Base-by-base conservation (phyloP, 2,113 vertebrate species). In the Datnioides undecimradiatus region DNA sequence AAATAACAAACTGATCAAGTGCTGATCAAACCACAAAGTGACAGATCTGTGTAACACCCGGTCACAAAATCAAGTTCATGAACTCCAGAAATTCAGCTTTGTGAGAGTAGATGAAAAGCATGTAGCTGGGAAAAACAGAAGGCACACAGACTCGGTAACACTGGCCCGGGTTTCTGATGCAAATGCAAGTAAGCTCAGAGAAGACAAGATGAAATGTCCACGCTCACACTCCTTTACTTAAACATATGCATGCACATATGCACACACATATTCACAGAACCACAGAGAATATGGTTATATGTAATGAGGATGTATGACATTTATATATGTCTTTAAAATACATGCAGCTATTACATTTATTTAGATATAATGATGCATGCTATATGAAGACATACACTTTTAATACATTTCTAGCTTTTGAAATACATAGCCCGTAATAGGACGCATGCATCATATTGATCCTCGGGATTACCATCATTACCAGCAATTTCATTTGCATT, bases 1-100 rank as follows among this genome's bases (percentile, higher is more conserved):
- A 36, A 64, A 76, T 21, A 63, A 66, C 27, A 46, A 46, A 62
- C 3, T 31, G 62, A 75, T 79, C 45, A 27, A 27, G 52, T 11
- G n/a, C 19, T 63, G 51, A 75, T 80, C 79, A 78, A 80, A 85
- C 70, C 43, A 65, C 58, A 27, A 40, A 11, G 43, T 71, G 74
- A 74, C 49, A 67, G 45, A 79, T 72, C 57, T 49, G 51, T 54
- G 29, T 21, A 75, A 75, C 38, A 65, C 52, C 10, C 25, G 13
- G 52, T 46, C 27, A 23, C 14, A 75, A 73, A 68, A 25, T 38
- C 54, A 40, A 79, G 79, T 82, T 78, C 25, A 60, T 29, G 64
- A 76, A 74, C 75, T 48, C 14, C 6, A 14, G n/a, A 59, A 59
- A 55, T 43, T 58, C 13, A 27, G 21, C 40, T 79, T 41, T 29